Evolutionary conservation across 1,140 invertebrate species (phyloP).

Genomic region (Trialeurodes vaporariorum): DNA sequence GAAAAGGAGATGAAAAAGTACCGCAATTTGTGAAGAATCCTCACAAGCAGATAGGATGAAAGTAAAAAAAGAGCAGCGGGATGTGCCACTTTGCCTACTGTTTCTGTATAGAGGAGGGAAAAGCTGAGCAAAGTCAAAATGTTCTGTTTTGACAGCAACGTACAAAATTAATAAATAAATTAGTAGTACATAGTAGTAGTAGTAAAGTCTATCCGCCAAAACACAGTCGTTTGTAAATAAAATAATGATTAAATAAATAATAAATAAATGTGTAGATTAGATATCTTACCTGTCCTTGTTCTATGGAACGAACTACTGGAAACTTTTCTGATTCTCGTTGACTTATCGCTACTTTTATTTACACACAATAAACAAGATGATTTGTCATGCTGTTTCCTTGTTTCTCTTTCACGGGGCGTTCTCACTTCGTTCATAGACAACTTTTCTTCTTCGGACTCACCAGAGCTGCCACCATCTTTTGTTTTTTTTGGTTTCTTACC

Average conservation of each 20-base stretch:
- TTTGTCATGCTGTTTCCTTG: constrained; percentile 18
- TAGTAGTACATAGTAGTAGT: too few relatives aligned
- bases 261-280: constrained; percentile 3
- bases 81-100: too few relatives aligned
- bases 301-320: constrained; percentile 27
- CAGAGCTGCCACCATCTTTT: neutral
- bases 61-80: too few relatives aligned
- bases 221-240: too few relatives aligned
- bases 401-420: neutral
- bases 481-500: neutral
- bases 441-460: neutral
- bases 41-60: too few relatives aligned
- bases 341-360: constrained; percentile 8
- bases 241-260: neutral
- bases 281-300: constrained; percentile 23
- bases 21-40: too few relatives aligned
- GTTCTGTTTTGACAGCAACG: too few relatives aligned
- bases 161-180: too few relatives aligned
- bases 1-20: too few relatives aligned
- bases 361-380: constrained; percentile 22
- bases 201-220: too few relatives aligned
- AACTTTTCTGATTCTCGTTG: constrained; percentile 22
- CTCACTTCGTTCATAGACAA: neutral
- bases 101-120: too few relatives aligned
- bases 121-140: too few relatives aligned